A percentile compares a stretch with the other conserved stretches of the same genome.
Evolutionary conservation across 37 sponge, comb jelly and placozoan genomes (phyloP).

Genomic region (Amphimedon queenslandica): DNA sequence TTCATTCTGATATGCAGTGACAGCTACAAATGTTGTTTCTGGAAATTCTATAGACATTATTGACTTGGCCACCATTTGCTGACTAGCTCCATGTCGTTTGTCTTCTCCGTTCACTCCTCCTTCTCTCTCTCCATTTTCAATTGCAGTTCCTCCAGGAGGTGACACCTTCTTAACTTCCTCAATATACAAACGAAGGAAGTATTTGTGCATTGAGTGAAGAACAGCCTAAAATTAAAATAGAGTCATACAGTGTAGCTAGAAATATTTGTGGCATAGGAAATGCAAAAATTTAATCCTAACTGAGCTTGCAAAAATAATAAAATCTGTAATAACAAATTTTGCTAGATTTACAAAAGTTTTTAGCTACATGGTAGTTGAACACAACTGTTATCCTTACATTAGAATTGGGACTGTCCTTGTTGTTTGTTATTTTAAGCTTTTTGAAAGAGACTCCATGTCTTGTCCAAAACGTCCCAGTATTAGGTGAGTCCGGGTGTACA

Average conservation of each 20-base stretch:
- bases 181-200: conserved; percentile 49
- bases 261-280: too few relatives aligned
- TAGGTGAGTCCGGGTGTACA: conserved; percentile 63
- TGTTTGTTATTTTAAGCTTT: conserved; percentile 64
- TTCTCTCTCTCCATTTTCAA: too few relatives aligned
- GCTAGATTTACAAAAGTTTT: too few relatives aligned
- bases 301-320: neutral
- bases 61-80: conserved; percentile 5
- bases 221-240: conserved; percentile 40
- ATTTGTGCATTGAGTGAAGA: conserved; percentile 84
- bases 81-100: too few relatives aligned
- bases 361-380: too few relatives aligned
- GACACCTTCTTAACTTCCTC: conserved; percentile 49
- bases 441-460: conserved; percentile 47
- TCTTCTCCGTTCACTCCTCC: too few relatives aligned
- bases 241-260: too few relatives aligned
- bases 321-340: neutral
- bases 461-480: conserved; percentile 58
- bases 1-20: conserved; percentile 89
- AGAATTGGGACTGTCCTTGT: conserved; percentile 65
- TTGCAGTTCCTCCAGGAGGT: conserved; percentile 10
- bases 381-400: conserved; percentile 34
- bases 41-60: conserved; percentile 49
- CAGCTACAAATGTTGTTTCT: conserved; percentile 79
- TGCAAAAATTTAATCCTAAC: neutral